Evolutionary conservation across 2,888 invertebrate genomes (phyloP), one percentile per base, ranked within the genome.

Genomic region (Noctua comes): DNA sequence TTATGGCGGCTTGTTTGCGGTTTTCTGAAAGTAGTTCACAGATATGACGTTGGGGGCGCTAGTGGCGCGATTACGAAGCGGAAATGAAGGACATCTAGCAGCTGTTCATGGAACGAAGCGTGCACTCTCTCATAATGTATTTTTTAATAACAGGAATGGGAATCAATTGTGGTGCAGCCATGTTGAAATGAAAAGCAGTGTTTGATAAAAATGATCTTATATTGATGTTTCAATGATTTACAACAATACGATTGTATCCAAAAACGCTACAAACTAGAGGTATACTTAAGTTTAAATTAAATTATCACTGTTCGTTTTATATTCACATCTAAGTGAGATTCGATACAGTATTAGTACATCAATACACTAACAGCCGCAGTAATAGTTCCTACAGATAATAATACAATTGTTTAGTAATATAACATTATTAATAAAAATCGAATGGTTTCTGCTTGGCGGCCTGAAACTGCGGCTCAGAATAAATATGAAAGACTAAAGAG

Each of bases 161-260:
- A 36, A 36, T 66, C 18, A n/a, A 62, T 43, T 16, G 40, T 40
- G 40, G 27, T 68, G 24, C 64, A 43, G 43, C 2, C 21, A 54
- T 18, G 16, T 64, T 18, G 7, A 79, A 86, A 84, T 85, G 11
- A 90, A 91, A 88, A 80, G 64, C 89, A 86, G 80, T 75, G n/a
- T 59, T 90, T 89, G 90, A 92, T 92, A 94, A 93, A 95, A 95
- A 93, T 90, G 84, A 91, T 91, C 91, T 93, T 93, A 92, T 94
- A 94, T 95, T 95, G 91, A 91, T 93, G 91, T 95, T 93, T 90
- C 89, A 93, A 93, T 92, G 93, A 92, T 92, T 93, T 93, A 94
- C 95, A 95, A 94, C 94, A 95, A 94, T 93, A 94, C 91, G 91
- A 93, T 94, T 92, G 94, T 94, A 93, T 95, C 93, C 93, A 94